phyloP scores from a whole-genome alignment of 2,888 invertebrate genomes.

The Cryptops parisi region DNA sequence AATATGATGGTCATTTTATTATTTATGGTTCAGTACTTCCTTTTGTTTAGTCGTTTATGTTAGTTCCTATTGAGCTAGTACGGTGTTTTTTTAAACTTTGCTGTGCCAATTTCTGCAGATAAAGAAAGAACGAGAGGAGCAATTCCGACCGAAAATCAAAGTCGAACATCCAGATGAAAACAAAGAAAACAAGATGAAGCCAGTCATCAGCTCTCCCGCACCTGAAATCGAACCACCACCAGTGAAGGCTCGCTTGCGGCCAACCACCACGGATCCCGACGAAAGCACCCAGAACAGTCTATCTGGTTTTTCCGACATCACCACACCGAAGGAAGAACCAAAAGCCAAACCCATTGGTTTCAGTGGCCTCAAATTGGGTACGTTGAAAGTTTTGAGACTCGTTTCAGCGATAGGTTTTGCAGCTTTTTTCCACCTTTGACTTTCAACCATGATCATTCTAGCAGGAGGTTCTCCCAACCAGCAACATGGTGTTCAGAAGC shows the following conservation, averaged over 20 bases:
- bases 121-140: constrained; percentile 60
- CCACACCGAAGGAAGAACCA: constrained; percentile 21
- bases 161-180: constrained; percentile 37
- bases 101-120: constrained; percentile 33
- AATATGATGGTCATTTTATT: constrained; percentile 6
- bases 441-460: too few species aligned
- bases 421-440: too few species aligned
- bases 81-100: not conserved
- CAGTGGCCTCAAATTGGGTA: constrained; percentile 21
- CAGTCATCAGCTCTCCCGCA: constrained; percentile 11
- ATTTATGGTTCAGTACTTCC: not conserved
- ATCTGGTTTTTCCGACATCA: constrained; percentile 21
- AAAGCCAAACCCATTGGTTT: constrained; percentile 21
- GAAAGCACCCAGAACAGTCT: constrained; percentile 21
- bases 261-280: constrained; percentile 17
- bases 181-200: constrained; percentile 16
- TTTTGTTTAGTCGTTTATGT: not conserved
- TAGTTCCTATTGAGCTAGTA: constrained; percentile 5
- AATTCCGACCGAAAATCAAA: constrained; percentile 67
- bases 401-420: too few species aligned
- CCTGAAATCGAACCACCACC: constrained; percentile 15
- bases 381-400: not conserved
- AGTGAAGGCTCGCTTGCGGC: constrained; percentile 11
- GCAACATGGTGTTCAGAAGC: not conserved
- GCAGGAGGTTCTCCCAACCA: constrained; percentile 19